Base-by-base conservation (phyloP, 2,797 vertebrate species). In the Tangara arthus region DNA sequence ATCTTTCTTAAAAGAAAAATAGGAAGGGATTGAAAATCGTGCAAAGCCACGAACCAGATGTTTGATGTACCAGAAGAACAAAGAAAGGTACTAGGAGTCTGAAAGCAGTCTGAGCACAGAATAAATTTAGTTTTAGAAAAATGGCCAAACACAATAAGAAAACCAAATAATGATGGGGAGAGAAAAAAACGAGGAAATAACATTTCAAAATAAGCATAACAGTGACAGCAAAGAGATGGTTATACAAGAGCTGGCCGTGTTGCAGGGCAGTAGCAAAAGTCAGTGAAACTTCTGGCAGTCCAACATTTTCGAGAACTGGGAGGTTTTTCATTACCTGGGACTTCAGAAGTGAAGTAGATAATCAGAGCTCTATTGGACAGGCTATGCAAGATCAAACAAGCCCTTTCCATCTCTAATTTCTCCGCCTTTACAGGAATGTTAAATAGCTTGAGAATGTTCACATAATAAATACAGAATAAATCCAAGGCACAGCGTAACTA, bases 391-490 rank as follows among this genome's bases (percentile, higher is more conserved):
- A 95, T 92, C 79, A 91, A 96, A 89, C 95, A 94, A 89, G 90
- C 72, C 92, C 82, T 78, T 82, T 75, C 92, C 82, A 42, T 49
- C 60, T 94, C 94, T 91, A 52, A 95, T 93, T 95, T 97, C 90
- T 83, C 47, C 9, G 47, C 78, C 77, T 94, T 93, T 96, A 61
- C 92, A 94, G 95, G 96, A 96, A 98, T 96, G 96, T 92, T 95
- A 97, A 98, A 97, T 94, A 96, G 95, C 85, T 93, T 49, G 82
- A 91, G 92, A 97, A 97, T 94, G 95, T 96, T 95, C 68, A 61
- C 65, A 84, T 93, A 96, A 95, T 78, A 93, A 96, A 96, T 96
- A 96, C 12, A 97, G 94, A 97, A 96, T 95, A 96, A 92, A 97
- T 89, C 95, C 90, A 96, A 91, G 93, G 88, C 96, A 94, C 95